phyloP scores from a whole-genome alignment of 2,888 invertebrate genomes.

The Stenotaenia linearis region DNA sequence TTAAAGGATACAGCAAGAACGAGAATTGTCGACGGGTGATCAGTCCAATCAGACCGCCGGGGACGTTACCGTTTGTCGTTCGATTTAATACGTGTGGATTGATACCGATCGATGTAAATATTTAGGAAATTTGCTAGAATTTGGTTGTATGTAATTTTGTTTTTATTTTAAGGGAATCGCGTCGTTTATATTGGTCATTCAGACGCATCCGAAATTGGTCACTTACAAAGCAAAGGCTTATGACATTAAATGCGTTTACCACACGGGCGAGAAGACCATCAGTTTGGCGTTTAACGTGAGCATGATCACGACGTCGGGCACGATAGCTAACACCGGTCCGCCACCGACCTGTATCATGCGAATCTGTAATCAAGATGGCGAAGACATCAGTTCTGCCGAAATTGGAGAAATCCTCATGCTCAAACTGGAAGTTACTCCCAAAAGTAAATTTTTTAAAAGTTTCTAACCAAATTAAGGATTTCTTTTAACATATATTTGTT shows the following conservation, averaged over 20 bases:
- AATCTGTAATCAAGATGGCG: constrained; percentile 77
- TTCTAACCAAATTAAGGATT: neutral
- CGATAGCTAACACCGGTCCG: constrained; percentile 90
- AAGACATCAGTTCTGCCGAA: constrained; percentile 83
- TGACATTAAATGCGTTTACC: constrained; percentile 91
- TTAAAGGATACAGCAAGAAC: constrained; percentile 90
- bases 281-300: constrained; percentile 90
- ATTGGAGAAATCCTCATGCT: constrained; percentile 83
- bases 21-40: constrained; percentile 79
- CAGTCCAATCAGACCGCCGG: constrained; percentile 62
- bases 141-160: neutral
- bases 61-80: constrained; percentile 74
- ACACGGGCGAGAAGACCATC: constrained; percentile 87
- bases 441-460: constrained; percentile 46
- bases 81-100: constrained; percentile 86
- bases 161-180: constrained; percentile 65
- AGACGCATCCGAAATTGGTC: constrained; percentile 90
- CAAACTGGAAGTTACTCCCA: constrained; percentile 75
- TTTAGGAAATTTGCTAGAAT: neutral
- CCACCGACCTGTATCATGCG: constrained; percentile 89
- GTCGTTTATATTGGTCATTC: constrained; percentile 87
- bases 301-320: constrained; percentile 90
- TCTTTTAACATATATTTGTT: constrained; percentile 36
- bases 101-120: constrained; percentile 76
- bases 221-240: constrained; percentile 93